Conservation (phyloP, 2,888 invertebrate species). For the Chymomyza amoena region DNA sequence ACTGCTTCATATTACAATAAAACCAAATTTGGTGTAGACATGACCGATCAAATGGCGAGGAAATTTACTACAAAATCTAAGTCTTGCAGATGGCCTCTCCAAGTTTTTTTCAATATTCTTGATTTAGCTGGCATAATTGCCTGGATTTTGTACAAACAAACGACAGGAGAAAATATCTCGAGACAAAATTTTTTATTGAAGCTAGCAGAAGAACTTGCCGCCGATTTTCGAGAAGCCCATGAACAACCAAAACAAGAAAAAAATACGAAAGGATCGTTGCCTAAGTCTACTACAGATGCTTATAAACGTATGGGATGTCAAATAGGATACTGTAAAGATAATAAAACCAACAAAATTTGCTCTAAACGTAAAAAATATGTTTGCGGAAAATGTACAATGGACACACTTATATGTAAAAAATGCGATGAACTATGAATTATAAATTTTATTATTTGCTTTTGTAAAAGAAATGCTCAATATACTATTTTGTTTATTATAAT, state of each 20-base stretch:
- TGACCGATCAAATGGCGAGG: constrained; percentile 59
- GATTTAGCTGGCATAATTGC: constrained; percentile 53
- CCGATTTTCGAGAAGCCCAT: constrained; percentile 25
- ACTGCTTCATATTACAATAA: constrained; percentile 53
- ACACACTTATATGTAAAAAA: constrained; percentile 3
- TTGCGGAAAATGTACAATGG: constrained; percentile 32
- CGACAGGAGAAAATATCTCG: constrained; percentile 31
- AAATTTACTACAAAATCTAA: constrained; percentile 56
- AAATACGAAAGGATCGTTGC: neutral
- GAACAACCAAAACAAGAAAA: constrained; percentile 3
- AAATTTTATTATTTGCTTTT: neutral
- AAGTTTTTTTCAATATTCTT: constrained; percentile 56
- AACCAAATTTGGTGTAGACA: constrained; percentile 43
- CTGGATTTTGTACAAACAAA: constrained; percentile 54
- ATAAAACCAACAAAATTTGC: constrained; percentile 30
- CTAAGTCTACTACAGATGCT: neutral
- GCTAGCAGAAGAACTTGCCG: constrained; percentile 37
- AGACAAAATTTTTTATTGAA: constrained; percentile 51
- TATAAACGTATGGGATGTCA: constrained; percentile 34
- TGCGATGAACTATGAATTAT: neutral
- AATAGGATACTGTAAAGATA: constrained; percentile 39
- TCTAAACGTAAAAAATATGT: constrained; percentile 34
- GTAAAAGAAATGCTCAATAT: neutral
- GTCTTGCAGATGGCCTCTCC: constrained; percentile 50
- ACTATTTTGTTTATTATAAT: neutral